phyloP scores from a whole-genome alignment of 2,797 vertebrate genomes.

The Lateolabrax maculatus region DNA sequence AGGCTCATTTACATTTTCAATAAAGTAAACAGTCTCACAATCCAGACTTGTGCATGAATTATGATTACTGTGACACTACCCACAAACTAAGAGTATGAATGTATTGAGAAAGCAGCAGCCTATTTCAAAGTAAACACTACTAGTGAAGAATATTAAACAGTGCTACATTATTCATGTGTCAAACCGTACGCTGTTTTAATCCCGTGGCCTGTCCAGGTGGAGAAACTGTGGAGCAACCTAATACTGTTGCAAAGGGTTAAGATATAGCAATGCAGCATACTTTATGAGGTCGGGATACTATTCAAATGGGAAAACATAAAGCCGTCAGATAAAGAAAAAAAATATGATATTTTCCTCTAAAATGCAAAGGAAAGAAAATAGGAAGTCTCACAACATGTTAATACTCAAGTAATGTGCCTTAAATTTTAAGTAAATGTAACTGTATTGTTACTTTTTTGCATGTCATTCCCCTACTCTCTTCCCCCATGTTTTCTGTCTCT shows the following conservation, averaged over 20 bases:
- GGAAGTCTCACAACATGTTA: not conserved
- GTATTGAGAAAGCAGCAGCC: not conserved
- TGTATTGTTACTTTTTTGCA: not conserved
- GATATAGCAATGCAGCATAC: not conserved
- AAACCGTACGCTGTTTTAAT: conserved; percentile 15
- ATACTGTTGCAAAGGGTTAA: not conserved
- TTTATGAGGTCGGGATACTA: not conserved
- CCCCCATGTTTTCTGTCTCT: too few species aligned
- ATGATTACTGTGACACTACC: not conserved
- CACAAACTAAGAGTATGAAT: not conserved
- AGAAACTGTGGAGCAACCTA: not conserved
- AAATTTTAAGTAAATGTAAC: too few species aligned
- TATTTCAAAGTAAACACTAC: not conserved
- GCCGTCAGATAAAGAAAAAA: too few species aligned
- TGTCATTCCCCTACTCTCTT: too few species aligned
- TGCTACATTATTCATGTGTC: conserved; percentile 6
- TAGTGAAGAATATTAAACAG: conserved; percentile 11
- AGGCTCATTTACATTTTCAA: not conserved
- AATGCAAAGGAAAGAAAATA: not conserved
- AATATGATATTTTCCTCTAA: too few species aligned
- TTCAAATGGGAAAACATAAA: not conserved
- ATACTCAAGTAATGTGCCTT: not conserved
- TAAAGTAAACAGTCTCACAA: not conserved
- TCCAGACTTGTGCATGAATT: not conserved
- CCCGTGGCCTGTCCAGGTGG: not conserved